These are phyloP conservation scores for Trinorchestia longiramus DNA, from an alignment of 1,140 invertebrate genomes.

Conservation along the genomic window DNA sequence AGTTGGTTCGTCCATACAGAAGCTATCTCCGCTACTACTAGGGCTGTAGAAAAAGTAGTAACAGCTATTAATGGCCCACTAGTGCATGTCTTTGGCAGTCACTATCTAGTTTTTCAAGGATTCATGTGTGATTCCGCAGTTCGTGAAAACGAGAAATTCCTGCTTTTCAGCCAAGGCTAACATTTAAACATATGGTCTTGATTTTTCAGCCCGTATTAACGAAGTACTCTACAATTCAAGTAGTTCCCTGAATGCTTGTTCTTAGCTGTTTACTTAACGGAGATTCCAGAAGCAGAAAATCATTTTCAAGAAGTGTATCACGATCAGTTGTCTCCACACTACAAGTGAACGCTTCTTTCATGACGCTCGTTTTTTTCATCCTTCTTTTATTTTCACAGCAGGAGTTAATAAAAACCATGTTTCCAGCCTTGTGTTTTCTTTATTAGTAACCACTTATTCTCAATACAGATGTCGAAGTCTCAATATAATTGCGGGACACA, in stretches of 20 bases:
- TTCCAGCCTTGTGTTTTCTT: slow-evolving; percentile 43
- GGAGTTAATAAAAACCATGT: slow-evolving; percentile 64
- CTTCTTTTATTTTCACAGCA: slow-evolving; percentile 69
- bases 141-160: not conserved
- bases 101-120: too few species aligned
- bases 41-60: too few species aligned
- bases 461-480: not conserved
- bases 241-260: not conserved
- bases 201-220: not conserved
- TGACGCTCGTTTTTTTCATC: not conserved
- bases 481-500: slow-evolving; percentile 37
- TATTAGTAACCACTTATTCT: slow-evolving; percentile 45
- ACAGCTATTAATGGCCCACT: too few species aligned
- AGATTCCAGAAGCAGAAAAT: not conserved
- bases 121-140: too few species aligned
- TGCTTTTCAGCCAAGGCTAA: not conserved
- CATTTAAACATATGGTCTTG: not conserved
- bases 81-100: too few species aligned
- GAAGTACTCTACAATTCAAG: not conserved
- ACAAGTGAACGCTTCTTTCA: not conserved
- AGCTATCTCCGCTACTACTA: too few species aligned
- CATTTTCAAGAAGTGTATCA: not conserved
- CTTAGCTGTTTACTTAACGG: not conserved
- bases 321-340: not conserved
- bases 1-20: too few species aligned